A percentile compares a stretch with the other conserved stretches of the same genome.
phyloP scores from a whole-genome alignment of 2,113 vertebrate genomes.

The Burhinus oedicnemus region DNA sequence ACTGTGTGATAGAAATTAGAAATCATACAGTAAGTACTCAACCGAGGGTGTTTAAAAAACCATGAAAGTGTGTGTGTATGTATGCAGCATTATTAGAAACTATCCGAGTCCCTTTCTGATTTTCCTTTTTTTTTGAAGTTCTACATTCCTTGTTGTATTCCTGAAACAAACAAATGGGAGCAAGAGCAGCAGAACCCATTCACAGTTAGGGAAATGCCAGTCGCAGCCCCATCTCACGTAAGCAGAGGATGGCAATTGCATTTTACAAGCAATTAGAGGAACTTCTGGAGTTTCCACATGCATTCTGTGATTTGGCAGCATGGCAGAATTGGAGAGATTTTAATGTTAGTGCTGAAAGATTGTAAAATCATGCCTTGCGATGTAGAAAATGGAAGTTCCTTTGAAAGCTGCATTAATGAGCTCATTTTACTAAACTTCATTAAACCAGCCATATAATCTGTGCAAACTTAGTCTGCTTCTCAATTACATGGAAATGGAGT shows the following conservation, averaged over 20 bases:
- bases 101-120: background rate
- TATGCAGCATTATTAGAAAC: background rate
- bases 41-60: background rate
- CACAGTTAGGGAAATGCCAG: constrained; percentile 1
- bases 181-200: background rate
- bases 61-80: background rate
- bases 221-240: background rate
- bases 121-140: constrained; percentile 12
- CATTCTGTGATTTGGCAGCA: constrained; percentile 61
- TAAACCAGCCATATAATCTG: constrained; percentile 65
- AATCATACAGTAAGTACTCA: constrained; percentile 2
- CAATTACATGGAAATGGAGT: constrained; percentile 60
- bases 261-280: constrained; percentile 72
- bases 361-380: constrained; percentile 72
- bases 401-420: constrained; percentile 70
- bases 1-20: constrained; percentile 38
- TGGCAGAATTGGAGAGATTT: constrained; percentile 53
- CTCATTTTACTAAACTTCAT: constrained; percentile 74
- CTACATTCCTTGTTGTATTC: background rate
- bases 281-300: constrained; percentile 62
- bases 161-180: constrained; percentile 14
- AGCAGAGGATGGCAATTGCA: constrained; percentile 31
- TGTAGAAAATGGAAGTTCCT: constrained; percentile 74
- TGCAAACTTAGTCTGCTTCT: constrained; percentile 60
- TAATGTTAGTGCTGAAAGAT: constrained; percentile 69